phyloP scores from a whole-genome alignment of 2,113 vertebrate genomes.

The Thinocorus orbignyianus region DNA sequence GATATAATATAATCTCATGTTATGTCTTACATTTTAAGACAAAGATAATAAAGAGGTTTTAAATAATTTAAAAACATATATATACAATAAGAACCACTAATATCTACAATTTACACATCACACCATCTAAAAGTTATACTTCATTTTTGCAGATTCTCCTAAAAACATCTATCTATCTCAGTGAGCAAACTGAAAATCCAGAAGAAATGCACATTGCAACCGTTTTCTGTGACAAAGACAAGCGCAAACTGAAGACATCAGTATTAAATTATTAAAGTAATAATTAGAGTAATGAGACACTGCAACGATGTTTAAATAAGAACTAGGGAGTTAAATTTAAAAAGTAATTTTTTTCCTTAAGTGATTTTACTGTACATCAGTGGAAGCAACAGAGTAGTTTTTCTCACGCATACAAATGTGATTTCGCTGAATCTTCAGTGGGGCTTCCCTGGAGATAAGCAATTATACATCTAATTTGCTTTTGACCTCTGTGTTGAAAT shows the following conservation, averaged over 20 bases:
- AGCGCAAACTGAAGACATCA: not conserved
- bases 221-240: not conserved
- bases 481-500: not conserved
- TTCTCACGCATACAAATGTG: not conserved
- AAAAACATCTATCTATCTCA: not conserved
- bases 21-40: not conserved
- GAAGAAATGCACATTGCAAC: not conserved
- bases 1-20: not conserved
- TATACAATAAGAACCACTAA: not conserved
- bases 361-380: not conserved
- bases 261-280: not conserved
- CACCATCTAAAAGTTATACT: not conserved
- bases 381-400: not conserved
- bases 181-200: not conserved
- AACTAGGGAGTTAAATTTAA: not conserved
- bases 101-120: not conserved
- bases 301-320: not conserved
- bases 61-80: not conserved
- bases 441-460: not conserved
- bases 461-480: not conserved
- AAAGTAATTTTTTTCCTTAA: not conserved
- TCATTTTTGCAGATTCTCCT: not conserved
- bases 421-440: not conserved
- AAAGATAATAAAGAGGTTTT: not conserved
- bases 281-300: not conserved